These are phyloP conservation scores for Cottoperca gobio DNA, from an alignment of 2,797 vertebrate species.

Conservation along the genomic window DNA sequence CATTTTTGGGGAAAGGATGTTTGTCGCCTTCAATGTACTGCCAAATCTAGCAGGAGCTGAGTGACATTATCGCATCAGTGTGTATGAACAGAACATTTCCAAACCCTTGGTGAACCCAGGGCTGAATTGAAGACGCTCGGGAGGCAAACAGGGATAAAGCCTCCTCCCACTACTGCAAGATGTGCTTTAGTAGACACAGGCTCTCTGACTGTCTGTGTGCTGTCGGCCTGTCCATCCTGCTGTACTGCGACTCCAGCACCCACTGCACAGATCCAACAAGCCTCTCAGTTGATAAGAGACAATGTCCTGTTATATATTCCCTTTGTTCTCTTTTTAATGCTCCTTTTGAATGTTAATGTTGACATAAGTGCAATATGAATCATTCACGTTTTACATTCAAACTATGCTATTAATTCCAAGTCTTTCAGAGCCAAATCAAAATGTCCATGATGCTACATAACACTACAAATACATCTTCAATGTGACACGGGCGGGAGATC, in stretches of 20 bases:
- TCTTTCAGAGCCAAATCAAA: constrained; percentile 5
- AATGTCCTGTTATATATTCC: constrained; percentile 9
- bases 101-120: constrained; percentile 1
- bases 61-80: constrained; percentile 6
- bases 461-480: constrained; percentile 33
- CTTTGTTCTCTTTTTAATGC: constrained; percentile 23
- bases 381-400: constrained; percentile 6
- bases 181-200: not conserved
- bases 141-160: constrained; percentile 3
- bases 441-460: not conserved
- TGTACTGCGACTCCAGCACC: not conserved
- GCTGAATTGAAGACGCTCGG: constrained; percentile 1
- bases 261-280: constrained; percentile 18
- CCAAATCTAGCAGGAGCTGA: constrained; percentile 1
- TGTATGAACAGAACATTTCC: constrained; percentile 23
- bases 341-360: constrained; percentile 13
- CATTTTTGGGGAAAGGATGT: constrained; percentile 1
- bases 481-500: constrained; percentile 19
- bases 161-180: not conserved
- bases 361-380: constrained; percentile 16
- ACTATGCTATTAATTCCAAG: constrained; percentile 23
- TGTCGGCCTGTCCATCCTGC: constrained; percentile 2
- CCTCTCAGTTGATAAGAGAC: constrained; percentile 4
- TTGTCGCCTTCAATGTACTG: constrained; percentile 4
- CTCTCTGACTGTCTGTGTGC: not conserved